Conservation (phyloP, 2,888 invertebrate species). For the Lasioglossum morio region DNA sequence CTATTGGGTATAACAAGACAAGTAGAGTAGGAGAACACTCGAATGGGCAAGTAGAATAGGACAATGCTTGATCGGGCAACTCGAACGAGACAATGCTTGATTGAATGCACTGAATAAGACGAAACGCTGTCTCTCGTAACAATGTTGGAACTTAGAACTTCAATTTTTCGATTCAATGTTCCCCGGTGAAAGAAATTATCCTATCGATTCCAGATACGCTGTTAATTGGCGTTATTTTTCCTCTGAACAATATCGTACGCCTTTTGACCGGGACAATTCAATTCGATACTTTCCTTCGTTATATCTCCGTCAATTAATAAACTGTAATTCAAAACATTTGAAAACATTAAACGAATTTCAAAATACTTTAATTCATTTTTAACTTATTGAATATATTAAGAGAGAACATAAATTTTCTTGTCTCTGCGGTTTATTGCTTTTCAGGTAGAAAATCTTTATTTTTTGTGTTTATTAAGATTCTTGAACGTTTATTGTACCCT, state of each 20-base stretch:
- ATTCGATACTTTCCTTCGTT: not conserved
- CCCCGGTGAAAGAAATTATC: not conserved
- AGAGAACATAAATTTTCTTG: too few species aligned
- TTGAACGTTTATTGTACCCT: not conserved
- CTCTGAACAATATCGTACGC: not conserved
- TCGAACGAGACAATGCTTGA: not conserved
- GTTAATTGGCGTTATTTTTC: not conserved
- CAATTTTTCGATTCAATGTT: conserved; percentile 1
- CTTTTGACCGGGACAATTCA: not conserved
- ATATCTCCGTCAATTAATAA: not conserved
- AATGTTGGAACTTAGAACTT: not conserved
- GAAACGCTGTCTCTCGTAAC: too few species aligned
- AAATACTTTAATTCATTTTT: too few species aligned
- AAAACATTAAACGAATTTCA: too few species aligned
- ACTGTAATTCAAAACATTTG: too few species aligned
- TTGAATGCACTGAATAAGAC: conserved; percentile 14
- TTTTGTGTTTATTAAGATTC: not conserved
- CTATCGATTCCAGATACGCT: not conserved
- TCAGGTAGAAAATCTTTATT: too few species aligned
- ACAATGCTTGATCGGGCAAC: conserved; percentile 6
- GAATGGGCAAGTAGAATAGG: conserved; percentile 13
- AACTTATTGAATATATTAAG: too few species aligned
- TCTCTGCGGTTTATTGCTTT: too few species aligned
- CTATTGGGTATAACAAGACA: not conserved
- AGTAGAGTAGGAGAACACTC: not conserved